A percentile compares a stretch with the other conserved stretches of the same genome.
phyloP scores from a whole-genome alignment of 2,888 invertebrate species.

The Meiosimyza decipiens region DNA sequence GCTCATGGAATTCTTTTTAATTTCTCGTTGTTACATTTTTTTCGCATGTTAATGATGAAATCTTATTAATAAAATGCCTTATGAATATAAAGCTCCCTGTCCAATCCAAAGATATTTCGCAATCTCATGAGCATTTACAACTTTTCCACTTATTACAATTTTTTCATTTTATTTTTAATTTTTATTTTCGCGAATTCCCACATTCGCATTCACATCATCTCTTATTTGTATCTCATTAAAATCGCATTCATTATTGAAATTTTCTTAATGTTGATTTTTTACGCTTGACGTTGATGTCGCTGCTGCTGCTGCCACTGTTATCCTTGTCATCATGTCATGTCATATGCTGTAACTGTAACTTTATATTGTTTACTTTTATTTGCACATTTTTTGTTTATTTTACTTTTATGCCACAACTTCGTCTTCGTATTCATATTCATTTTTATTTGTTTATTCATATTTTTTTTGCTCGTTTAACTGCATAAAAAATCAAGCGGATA shows the following conservation, averaged over 20 bases:
- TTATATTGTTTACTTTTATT: conserved; percentile 12
- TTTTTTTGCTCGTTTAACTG: conserved; percentile 7
- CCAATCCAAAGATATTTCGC: too few relatives aligned
- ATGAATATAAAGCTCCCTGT: too few relatives aligned
- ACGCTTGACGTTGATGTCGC: neutral
- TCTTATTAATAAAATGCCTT: too few relatives aligned
- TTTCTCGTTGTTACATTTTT: too few relatives aligned
- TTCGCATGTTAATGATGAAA: too few relatives aligned
- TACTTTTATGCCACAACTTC: conserved; percentile 1
- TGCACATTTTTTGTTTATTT: neutral
- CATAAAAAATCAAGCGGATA: conserved; percentile 14
- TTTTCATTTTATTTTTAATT: too few relatives aligned
- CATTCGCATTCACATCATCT: too few relatives aligned
- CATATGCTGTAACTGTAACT: conserved; percentile 18
- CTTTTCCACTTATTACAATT: too few relatives aligned
- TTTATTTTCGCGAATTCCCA: too few relatives aligned
- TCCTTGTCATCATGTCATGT: conserved; percentile 25
- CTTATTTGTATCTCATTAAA: conserved; percentile 24
- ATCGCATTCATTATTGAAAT: conserved; percentile 15
- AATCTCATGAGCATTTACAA: too few relatives aligned
- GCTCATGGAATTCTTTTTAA: too few relatives aligned
- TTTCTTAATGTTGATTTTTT: neutral
- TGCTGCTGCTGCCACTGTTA: conserved; percentile 5
- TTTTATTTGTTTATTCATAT: neutral
- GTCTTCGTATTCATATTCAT: neutral